A percentile compares a stretch with the other conserved stretches of the same genome.
phyloP scores from a whole-genome alignment of 2,113 vertebrate genomes.

The Sardina pilchardus region DNA sequence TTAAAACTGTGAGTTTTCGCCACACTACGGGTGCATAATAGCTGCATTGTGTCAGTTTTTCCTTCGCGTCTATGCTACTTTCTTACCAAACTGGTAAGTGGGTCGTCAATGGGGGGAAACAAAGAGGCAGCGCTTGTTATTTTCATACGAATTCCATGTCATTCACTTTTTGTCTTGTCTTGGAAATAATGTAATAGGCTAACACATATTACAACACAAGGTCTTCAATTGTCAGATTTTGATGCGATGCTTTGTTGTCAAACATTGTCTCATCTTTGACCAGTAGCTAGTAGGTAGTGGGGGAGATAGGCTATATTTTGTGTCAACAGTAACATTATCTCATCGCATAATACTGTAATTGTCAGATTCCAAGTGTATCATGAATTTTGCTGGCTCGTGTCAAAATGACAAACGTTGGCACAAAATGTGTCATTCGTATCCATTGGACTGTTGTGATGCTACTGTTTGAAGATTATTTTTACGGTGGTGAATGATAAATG shows the following conservation, averaged over 20 bases:
- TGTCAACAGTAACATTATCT: neutral
- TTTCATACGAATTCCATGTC: neutral
- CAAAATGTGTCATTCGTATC: neutral
- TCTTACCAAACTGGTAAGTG: constrained; percentile 7
- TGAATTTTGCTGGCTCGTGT: neutral
- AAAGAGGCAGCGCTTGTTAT: neutral
- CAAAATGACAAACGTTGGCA: neutral
- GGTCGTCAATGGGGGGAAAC: constrained; percentile 12
- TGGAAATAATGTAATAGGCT: neutral
- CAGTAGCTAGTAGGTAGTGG: neutral
- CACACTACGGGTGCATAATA: constrained; percentile 3
- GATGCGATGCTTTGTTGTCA: constrained; percentile 3
- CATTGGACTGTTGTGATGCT: neutral
- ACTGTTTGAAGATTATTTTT: neutral
- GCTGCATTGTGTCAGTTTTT: constrained; percentile 15
- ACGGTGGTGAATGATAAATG: neutral
- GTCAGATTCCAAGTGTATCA: neutral
- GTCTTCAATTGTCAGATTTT: neutral
- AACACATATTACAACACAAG: neutral
- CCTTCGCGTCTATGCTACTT: constrained; percentile 18
- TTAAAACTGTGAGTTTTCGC: neutral
- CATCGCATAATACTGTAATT: neutral
- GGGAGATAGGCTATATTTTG: neutral
- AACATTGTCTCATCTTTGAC: neutral
- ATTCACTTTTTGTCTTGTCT: neutral